Evolutionary conservation across 1,140 invertebrate genomes (phyloP), one percentile per base, ranked within the genome.

Genomic region (Pseudomyrmex dendroicus): DNA sequence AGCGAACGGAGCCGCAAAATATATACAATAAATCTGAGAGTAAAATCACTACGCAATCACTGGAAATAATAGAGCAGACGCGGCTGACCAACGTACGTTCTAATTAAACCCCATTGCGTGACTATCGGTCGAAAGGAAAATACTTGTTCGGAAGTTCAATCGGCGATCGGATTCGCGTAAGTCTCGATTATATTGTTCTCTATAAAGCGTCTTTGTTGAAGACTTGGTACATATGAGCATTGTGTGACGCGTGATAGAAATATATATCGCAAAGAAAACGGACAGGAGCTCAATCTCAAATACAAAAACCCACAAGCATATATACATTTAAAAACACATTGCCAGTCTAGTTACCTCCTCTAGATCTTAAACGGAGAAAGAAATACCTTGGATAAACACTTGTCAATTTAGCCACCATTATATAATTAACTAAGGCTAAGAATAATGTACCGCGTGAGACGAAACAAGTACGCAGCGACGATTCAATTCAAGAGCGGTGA

Each of bases 401-500:
- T 88, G 87, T 88, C 87, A 88, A 88, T 88, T 88, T 88, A 88
- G 86, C 87, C 86, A 88, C 67, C 84, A 88, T 89, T 78, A 84
- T 57, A 86, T 84, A 89, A 76, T 87, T 88, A 88, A 89, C 73
- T 84, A 85, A 89, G 48, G 52, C 44, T 84, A 52, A 12, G 3
- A 12, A 52, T 52, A 52, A 89, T 89, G 86, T 57, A 85, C 66
- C 64, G 68, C 61, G 59, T 76, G 82, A 83, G 68, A 67, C 35
- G 73, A 62, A 56, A 67, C 63, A 72, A 35, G 72, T 22, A 74
- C 61, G 68, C 70, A 82, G 59, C 83, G 73, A 83, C 86, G 59
- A 59, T 70, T 80, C 44, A 80, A 72, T 72, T 35, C 44, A 22
- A 35, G 50, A 52, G 52, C 61, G 66, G 48, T 2, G 22, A 15